These are phyloP conservation scores for Oceanodroma tethys DNA, from an alignment of 2,113 vertebrate genomes.

Conservation along the genomic window DNA sequence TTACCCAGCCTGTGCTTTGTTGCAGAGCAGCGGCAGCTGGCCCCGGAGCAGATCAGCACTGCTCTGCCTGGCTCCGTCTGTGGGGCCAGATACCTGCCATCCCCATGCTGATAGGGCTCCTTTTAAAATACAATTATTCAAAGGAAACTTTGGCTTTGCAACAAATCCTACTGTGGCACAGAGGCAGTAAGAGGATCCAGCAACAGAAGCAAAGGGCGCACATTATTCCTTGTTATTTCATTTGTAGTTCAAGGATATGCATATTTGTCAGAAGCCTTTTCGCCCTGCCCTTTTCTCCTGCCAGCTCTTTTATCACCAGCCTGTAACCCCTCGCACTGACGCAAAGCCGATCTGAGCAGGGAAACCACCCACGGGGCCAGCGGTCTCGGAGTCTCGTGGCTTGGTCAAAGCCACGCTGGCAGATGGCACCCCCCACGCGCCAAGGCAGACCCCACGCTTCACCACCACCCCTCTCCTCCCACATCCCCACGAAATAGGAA, in stretches of 20 bases:
- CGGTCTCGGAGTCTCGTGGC: fast-evolving
- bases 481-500: fast-evolving
- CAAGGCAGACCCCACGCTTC: neutral
- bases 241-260: neutral
- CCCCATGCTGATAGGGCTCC: fast-evolving
- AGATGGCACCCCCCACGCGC: fast-evolving
- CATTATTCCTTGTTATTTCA: neutral
- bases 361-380: neutral
- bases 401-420: neutral
- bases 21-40: neutral
- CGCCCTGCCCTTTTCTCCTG: neutral
- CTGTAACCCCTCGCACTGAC: neutral
- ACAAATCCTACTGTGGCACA: neutral
- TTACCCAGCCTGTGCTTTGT: neutral
- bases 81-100: neutral
- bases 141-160: neutral
- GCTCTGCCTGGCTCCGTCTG: neutral
- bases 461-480: neutral
- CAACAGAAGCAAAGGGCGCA: neutral
- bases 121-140: neutral
- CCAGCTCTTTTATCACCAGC: neutral
- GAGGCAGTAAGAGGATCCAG: neutral
- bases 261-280: neutral
- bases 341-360: neutral
- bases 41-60: neutral